Conservation (phyloP, 2,888 invertebrate species). For the Cerastis rubricosa region DNA sequence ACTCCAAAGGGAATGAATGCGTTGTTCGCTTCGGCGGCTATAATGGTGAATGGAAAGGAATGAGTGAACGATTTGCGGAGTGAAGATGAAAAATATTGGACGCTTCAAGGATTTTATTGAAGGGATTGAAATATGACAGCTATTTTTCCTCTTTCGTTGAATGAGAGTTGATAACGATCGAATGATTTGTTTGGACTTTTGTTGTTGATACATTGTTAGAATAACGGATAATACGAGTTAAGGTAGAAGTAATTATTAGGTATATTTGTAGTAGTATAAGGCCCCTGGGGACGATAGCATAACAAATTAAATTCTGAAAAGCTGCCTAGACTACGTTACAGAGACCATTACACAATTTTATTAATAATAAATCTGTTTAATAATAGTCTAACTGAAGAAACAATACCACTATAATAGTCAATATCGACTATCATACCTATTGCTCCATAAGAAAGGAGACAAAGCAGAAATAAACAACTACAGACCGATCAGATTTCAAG, state of each 20-base stretch:
- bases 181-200: slow-evolving; percentile 13
- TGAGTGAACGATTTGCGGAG: slow-evolving; percentile 55
- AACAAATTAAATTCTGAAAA: too few relatives aligned
- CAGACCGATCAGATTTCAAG: not conserved
- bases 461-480: not conserved
- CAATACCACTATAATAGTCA: not conserved
- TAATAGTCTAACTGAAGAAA: not conserved
- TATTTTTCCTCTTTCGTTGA: slow-evolving; percentile 30
- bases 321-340: not conserved
- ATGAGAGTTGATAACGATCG: slow-evolving; percentile 14
- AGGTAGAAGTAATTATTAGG: not conserved
- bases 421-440: not conserved
- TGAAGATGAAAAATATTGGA: slow-evolving; percentile 54
- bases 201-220: not conserved
- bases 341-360: not conserved
- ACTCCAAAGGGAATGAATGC: slow-evolving; percentile 60
- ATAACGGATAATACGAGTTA: not conserved
- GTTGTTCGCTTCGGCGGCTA: slow-evolving; percentile 61
- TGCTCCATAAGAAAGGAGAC: not conserved
- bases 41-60: slow-evolving; percentile 49
- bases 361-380: too few relatives aligned
- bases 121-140: slow-evolving; percentile 34
- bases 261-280: too few relatives aligned
- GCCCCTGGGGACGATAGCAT: too few relatives aligned
- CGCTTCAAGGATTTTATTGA: slow-evolving; percentile 48